Conservation (phyloP, 1,140 invertebrate species). For the Aphis gossypii region DNA sequence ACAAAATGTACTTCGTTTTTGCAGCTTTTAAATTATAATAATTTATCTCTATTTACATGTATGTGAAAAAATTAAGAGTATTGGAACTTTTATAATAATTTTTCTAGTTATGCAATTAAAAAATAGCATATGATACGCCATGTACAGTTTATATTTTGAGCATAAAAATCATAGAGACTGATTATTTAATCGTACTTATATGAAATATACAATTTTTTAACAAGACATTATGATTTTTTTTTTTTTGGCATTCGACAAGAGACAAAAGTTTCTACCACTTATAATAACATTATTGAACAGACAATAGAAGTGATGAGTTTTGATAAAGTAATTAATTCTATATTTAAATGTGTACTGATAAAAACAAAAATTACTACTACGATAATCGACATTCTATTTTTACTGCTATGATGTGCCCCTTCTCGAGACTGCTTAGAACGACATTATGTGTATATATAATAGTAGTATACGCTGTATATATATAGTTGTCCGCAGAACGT, state of each 20-base stretch:
- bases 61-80: background rate
- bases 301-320: background rate
- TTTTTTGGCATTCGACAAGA: background rate
- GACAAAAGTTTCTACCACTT: background rate
- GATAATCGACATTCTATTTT: constrained; percentile 9
- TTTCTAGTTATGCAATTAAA: no score
- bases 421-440: background rate
- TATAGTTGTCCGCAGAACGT: constrained; percentile 4
- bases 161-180: background rate
- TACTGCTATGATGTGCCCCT: background rate
- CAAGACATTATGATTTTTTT: background rate
- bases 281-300: background rate
- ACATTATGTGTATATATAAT: background rate
- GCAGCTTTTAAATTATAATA: background rate
- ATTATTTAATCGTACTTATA: background rate
- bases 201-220: background rate
- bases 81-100: background rate
- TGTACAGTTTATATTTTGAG: background rate
- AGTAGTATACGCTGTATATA: background rate
- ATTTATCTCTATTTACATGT: background rate
- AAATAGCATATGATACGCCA: no score
- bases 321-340: background rate
- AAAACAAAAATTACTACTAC: background rate
- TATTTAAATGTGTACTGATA: background rate
- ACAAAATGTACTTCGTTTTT: background rate